Base-by-base conservation (phyloP, 2,888 invertebrate species). In the Hydraecia micacea region DNA sequence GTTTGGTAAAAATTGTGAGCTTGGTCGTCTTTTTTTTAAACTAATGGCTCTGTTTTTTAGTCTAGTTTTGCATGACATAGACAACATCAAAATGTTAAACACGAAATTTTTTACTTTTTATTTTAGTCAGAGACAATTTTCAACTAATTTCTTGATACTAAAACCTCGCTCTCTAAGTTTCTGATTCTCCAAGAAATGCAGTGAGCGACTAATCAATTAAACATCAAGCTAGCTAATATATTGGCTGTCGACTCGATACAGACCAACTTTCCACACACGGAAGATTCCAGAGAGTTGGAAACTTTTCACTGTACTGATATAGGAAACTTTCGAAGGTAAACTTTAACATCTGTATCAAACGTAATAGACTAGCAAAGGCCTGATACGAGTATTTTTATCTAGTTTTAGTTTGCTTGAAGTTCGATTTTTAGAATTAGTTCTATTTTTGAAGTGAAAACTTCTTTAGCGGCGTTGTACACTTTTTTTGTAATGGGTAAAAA, bases 281-380 rank as follows among this genome's bases (percentile, higher is more conserved):
- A 77, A 84, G 73, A 80, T 72, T 77, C 71, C 32, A n/a, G 58
- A 13, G 39, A 87, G 82, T 85, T 75, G 13, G 21, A 70, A 86
- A 86, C 81, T 84, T 79, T 80, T 70, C 72, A 75, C 66, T 82
- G 42, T 81, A 78, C 63, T n/a, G 66, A 60, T 82, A 69, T 55
- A 75, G 36, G 4, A 63, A 78, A 79, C 62, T 58, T 75, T 71
- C 75, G 39, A 18, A 79, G 66, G 67, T 76, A 80, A 88, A 88
- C 77, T 89, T 89, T 68, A 80, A 83, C 87, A 87, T 88, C 84
- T 84, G 85, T 70, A 84, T 77, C 71, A 75, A 73, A 83, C 67
- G 75, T 82, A 84, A 86, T 79, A 83, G 73, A 87, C 83, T 70
- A 60, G 55, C 36, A 52, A 80, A 84, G 52, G 76, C 77, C 75